phyloP scores from a whole-genome alignment of 2,797 vertebrate genomes.

The Catostomus latipinnis region DNA sequence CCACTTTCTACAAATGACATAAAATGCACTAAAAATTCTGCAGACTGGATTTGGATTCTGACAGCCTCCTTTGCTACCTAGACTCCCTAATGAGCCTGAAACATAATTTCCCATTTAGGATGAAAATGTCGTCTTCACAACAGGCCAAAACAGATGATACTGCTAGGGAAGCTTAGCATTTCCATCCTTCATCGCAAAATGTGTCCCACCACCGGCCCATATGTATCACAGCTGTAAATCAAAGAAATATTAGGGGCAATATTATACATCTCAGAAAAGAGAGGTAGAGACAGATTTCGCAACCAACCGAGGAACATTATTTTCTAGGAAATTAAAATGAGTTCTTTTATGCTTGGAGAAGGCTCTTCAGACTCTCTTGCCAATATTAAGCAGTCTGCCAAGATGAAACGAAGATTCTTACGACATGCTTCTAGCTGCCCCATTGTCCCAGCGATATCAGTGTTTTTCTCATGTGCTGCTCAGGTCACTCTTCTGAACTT shows the following conservation, averaged over 20 bases:
- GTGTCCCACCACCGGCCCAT: neutral
- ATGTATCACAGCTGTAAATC: neutral
- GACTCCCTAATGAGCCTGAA: neutral
- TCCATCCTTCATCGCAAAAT: constrained; percentile 27
- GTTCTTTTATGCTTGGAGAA: constrained; percentile 1
- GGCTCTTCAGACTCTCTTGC: neutral
- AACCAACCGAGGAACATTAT: constrained; percentile 4
- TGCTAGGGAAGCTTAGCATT: constrained; percentile 13
- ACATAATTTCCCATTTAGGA: constrained; percentile 8
- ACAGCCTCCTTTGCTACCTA: neutral
- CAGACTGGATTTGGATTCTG: neutral
- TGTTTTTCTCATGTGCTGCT: constrained; percentile 34
- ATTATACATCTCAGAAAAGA: constrained; percentile 1
- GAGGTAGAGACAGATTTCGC: neutral
- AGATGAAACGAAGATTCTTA: too few species aligned
- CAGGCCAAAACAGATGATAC: constrained; percentile 25
- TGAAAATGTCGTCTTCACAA: constrained; percentile 11
- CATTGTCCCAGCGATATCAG: neutral
- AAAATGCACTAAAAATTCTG: neutral
- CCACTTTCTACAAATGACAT: neutral
- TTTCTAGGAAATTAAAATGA: neutral
- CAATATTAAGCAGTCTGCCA: neutral
- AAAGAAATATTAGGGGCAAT: constrained; percentile 17
- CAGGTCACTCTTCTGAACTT: constrained; percentile 91
- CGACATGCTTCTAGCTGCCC: too few species aligned